phyloP scores from a whole-genome alignment of 2,113 vertebrate genomes.

The Notechis scutatus region DNA sequence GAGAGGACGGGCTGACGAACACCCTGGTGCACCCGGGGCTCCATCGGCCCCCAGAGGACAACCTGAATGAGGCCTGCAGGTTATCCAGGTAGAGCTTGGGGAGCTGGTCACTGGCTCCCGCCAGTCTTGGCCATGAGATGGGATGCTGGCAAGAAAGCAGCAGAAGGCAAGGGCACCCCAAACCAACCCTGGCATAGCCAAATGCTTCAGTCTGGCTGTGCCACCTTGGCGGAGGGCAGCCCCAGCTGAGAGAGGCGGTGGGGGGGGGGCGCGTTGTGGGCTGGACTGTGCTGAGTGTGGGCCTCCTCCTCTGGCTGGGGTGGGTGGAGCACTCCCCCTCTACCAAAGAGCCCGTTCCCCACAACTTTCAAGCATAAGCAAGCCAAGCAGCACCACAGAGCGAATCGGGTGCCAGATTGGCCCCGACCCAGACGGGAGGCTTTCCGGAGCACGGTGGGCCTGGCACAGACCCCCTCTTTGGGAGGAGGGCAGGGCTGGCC shows the following conservation, averaged over 20 bases:
- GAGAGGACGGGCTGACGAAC: not conserved
- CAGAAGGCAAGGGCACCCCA: not conserved
- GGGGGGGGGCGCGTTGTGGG: too few relatives aligned
- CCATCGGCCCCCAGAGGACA: not conserved
- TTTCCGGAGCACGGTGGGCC: not conserved
- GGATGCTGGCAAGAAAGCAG: not conserved
- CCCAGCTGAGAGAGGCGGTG: too few relatives aligned
- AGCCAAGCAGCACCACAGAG: not conserved
- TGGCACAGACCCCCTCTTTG: not conserved
- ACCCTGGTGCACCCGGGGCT: not conserved
- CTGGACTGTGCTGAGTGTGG: too few relatives aligned
- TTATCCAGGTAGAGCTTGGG: not conserved
- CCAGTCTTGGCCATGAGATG: not conserved
- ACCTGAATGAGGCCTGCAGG: not conserved
- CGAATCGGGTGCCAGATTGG: not conserved
- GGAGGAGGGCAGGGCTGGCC: not conserved
- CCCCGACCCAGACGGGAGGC: too few relatives aligned
- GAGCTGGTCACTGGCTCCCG: not conserved
- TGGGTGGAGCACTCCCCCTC: not conserved
- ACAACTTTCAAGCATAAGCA: not conserved
- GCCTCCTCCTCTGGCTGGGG: not conserved
- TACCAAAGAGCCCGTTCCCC: not conserved
- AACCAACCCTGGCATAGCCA: fast-evolving
- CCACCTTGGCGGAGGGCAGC: not conserved
- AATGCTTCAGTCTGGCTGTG: not conserved